Percentiles rank a stretch among this genome's conserved stretches.
Evolutionary conservation across 2,113 vertebrate species (phyloP).

Genomic region (Peromyscus maniculatus): DNA sequence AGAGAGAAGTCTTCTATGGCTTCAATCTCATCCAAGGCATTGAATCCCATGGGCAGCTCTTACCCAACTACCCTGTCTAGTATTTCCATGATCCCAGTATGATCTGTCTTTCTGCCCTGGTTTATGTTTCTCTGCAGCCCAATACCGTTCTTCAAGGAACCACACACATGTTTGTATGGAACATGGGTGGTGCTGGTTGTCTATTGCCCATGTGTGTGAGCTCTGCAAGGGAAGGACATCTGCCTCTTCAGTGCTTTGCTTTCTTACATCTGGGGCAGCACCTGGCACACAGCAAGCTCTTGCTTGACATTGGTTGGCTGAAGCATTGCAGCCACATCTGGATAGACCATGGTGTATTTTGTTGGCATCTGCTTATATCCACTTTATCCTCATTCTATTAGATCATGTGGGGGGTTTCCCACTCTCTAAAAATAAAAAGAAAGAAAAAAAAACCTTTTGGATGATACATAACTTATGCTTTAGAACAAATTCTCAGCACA

Average conservation of each 20-base stretch:
- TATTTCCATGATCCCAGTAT: not conserved
- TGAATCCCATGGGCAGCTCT: not conserved
- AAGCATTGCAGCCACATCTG: not conserved
- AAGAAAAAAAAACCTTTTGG: not conserved
- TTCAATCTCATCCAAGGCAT: not conserved
- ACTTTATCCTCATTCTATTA: not conserved
- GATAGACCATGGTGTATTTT: too few relatives aligned
- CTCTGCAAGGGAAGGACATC: not conserved
- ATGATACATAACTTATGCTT: not conserved
- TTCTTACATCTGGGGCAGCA: not conserved
- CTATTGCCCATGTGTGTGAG: fast-evolving
- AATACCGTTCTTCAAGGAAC: not conserved
- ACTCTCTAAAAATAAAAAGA: not conserved
- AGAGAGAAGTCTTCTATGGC: not conserved
- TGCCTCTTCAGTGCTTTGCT: not conserved
- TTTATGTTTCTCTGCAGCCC: not conserved
- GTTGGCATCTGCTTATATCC: not conserved
- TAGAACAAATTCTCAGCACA: conserved; percentile 27
- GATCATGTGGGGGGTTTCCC: not conserved
- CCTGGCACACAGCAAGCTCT: not conserved
- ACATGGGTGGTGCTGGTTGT: not conserved
- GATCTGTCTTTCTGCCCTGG: not conserved
- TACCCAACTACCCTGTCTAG: not conserved
- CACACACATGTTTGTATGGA: not conserved
- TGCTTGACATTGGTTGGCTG: not conserved